Conservation (phyloP, 2,888 invertebrate species). For the Nomada fabriciana region DNA sequence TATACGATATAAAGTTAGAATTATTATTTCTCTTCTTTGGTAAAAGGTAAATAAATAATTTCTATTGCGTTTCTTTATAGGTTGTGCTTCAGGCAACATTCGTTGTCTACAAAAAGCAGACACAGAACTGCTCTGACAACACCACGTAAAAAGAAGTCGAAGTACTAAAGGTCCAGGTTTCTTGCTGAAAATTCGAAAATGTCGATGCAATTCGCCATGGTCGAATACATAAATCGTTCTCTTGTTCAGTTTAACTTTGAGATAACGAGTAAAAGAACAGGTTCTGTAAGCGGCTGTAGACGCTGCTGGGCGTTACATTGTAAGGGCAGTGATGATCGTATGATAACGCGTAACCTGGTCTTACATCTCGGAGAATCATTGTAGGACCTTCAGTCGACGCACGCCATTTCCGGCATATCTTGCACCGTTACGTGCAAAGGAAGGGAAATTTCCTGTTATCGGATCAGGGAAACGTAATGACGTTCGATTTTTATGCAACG, state of each 20-base stretch:
- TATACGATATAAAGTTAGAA: no score
- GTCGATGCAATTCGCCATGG: conserved; percentile 38
- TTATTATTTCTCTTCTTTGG: no score
- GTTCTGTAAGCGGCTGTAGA: conserved; percentile 49
- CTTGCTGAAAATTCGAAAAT: conserved; percentile 33
- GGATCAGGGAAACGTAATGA: neutral
- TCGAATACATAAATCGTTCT: conserved; percentile 50
- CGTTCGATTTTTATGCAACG: no score
- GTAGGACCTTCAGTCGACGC: conserved; percentile 13
- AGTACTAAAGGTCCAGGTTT: conserved; percentile 1
- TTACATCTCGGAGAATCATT: conserved; percentile 30
- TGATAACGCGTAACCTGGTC: conserved; percentile 47
- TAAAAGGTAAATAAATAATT: no score
- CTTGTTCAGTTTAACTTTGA: conserved; percentile 43
- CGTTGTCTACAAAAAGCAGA: no score
- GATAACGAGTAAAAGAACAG: conserved; percentile 57
- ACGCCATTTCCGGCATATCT: conserved; percentile 44
- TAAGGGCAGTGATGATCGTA: conserved; percentile 52
- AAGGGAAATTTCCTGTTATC: neutral
- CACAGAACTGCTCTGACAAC: conserved; percentile 2
- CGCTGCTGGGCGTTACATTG: conserved; percentile 51
- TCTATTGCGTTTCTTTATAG: no score
- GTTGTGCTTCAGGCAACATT: no score
- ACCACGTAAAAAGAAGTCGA: neutral
- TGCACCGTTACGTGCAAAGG: neutral